Percentiles rank a stretch among this genome's conserved stretches.
Evolutionary conservation across 2,888 invertebrate species (phyloP).

Genomic region (Microplitis deprimator): DNA sequence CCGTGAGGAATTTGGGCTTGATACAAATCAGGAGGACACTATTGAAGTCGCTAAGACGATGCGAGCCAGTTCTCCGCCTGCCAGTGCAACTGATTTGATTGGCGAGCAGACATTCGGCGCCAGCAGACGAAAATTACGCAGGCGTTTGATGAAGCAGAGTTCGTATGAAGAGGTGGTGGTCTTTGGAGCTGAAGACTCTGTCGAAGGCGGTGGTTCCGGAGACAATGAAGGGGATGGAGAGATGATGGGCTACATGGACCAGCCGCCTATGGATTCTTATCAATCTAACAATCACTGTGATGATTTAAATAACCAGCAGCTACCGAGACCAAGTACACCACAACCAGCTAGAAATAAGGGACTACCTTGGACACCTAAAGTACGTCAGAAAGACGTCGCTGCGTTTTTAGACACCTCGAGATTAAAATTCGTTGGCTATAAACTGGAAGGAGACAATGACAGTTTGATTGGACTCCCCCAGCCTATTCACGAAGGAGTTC

Average conservation of each 20-base stretch:
- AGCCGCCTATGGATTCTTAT: conserved; percentile 53
- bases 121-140: conserved; percentile 50
- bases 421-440: conserved; percentile 96
- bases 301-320: conserved; percentile 67
- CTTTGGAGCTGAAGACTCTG: conserved; percentile 65
- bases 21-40: conserved; percentile 90
- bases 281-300: conserved; percentile 59
- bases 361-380: conserved; percentile 97
- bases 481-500: conserved; percentile 96
- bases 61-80: conserved; percentile 96
- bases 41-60: conserved; percentile 93
- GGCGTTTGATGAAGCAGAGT: conserved; percentile 91
- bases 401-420: conserved; percentile 91
- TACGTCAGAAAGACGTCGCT: conserved; percentile 93
- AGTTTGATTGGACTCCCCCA: conserved; percentile 96
- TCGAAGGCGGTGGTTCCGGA: conserved; percentile 76
- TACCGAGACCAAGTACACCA: conserved; percentile 72
- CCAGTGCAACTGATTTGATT: conserved; percentile 89
- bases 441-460: conserved; percentile 86
- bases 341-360: conserved; percentile 71
- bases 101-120: conserved; percentile 83
- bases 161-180: conserved; percentile 87
- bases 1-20: conserved; percentile 80
- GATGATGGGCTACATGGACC: conserved; percentile 65
- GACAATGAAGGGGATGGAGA: conserved; percentile 73